phyloP scores from a whole-genome alignment of 2,113 vertebrate genomes.

The Daubentonia madagascariensis region DNA sequence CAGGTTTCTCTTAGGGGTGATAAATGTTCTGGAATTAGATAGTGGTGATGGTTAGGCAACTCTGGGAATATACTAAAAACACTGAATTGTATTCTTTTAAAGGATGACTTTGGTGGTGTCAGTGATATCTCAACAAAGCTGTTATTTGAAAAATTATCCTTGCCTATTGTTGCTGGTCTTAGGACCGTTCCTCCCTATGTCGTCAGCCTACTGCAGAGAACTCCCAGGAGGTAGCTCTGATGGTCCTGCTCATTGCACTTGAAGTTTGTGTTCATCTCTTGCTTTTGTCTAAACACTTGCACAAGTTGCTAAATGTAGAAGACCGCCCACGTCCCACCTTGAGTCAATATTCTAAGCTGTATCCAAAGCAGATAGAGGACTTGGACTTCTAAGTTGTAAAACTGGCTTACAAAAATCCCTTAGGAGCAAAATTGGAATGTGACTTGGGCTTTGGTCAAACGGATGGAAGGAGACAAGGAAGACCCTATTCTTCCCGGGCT shows the following conservation, averaged over 20 bases:
- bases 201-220: neutral
- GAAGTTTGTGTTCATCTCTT: no score
- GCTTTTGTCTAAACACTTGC: neutral
- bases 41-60: neutral
- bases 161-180: neutral
- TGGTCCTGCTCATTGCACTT: no score
- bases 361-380: neutral
- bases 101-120: neutral
- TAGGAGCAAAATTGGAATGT: neutral
- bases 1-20: neutral
- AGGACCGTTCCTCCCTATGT: neutral
- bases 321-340: accelerated
- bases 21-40: neutral
- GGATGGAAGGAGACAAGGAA: neutral
- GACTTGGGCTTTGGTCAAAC: neutral
- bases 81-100: accelerated
- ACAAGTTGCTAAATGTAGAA: neutral
- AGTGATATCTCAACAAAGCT: neutral
- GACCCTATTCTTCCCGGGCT: neutral
- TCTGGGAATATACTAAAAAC: neutral
- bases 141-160: neutral
- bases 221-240: neutral
- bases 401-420: neutral
- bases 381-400: neutral
- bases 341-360: no score